Percentiles rank a stretch among this genome's conserved stretches.
Conservation (phyloP, 37 sponge, comb jelly and placozoan species). For the Diacarnus erythraeanus region DNA sequence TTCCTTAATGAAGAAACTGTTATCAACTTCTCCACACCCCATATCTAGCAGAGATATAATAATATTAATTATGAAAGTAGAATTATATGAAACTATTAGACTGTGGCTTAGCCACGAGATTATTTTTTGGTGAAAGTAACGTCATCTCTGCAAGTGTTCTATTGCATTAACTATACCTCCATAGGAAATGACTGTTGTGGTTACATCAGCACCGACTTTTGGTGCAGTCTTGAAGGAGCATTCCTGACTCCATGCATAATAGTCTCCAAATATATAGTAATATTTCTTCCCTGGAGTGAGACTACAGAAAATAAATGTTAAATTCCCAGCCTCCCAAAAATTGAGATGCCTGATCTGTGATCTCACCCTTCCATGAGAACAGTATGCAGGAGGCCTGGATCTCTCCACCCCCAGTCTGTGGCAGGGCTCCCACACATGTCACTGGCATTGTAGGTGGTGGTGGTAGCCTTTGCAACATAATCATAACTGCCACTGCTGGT, state of each 20-base stretch:
- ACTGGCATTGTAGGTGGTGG: conserved; percentile 63
- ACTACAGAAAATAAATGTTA: conserved; percentile 13
- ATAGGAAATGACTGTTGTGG: conserved; percentile 51
- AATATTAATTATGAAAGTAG: not conserved
- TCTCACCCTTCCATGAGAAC: conserved; percentile 45
- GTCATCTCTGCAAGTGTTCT: too few relatives aligned
- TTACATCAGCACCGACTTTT: conserved; percentile 12
- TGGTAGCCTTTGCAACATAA: conserved; percentile 32
- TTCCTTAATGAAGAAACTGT: conserved; percentile 19
- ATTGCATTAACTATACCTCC: conserved; percentile 60
- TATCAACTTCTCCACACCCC: conserved; percentile 63
- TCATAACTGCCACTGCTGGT: conserved; percentile 25
- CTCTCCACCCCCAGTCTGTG: conserved; percentile 62
- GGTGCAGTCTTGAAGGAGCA: conserved; percentile 47
- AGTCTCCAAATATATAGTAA: conserved; percentile 69
- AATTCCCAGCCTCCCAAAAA: not conserved
- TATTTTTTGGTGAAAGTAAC: not conserved
- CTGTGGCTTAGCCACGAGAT: not conserved
- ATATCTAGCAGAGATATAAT: conserved; percentile 31
- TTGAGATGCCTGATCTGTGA: not conserved
- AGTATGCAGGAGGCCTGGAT: conserved; percentile 59
- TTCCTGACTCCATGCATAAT: conserved; percentile 60
- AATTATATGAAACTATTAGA: not conserved
- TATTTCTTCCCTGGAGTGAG: conserved; percentile 51
- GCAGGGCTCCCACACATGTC: conserved; percentile 84